Conservation (phyloP, 1,140 invertebrate genomes). For the Caerostris extrusa region DNA sequence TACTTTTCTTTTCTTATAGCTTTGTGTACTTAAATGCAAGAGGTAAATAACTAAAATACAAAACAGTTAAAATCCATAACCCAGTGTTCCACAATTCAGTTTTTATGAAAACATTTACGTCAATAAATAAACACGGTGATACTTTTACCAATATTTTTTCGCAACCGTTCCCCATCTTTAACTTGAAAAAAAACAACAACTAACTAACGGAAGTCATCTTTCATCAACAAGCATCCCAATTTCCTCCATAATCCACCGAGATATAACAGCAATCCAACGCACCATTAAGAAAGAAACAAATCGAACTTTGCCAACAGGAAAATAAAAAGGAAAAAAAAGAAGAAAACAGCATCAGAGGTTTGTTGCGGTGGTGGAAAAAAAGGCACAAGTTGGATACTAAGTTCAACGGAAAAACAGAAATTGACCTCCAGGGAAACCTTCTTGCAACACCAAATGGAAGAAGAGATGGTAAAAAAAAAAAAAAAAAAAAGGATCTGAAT, state of each 20-base stretch:
- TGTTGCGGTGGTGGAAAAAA: not conserved
- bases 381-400: slow-evolving; percentile 30
- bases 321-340: not conserved
- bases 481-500: not conserved
- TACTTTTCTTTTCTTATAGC: too few relatives aligned
- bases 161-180: too few relatives aligned
- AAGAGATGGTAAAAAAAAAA: not conserved
- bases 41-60: too few relatives aligned
- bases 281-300: not conserved
- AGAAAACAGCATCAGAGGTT: not conserved
- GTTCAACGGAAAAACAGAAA: slow-evolving; percentile 6
- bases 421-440: slow-evolving; percentile 27
- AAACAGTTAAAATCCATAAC: too few relatives aligned
- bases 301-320: not conserved
- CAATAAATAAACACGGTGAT: too few relatives aligned
- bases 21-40: too few relatives aligned
- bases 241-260: not conserved
- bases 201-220: too few relatives aligned
- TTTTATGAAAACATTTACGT: too few relatives aligned
- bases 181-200: too few relatives aligned
- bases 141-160: too few relatives aligned
- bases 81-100: too few relatives aligned
- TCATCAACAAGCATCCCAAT: not conserved
- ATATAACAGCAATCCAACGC: not conserved
- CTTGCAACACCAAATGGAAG: slow-evolving; percentile 1